Base-by-base conservation (phyloP, 53 echinoderm and acorn worm genomes). In the Apostichopus leukothele region DNA sequence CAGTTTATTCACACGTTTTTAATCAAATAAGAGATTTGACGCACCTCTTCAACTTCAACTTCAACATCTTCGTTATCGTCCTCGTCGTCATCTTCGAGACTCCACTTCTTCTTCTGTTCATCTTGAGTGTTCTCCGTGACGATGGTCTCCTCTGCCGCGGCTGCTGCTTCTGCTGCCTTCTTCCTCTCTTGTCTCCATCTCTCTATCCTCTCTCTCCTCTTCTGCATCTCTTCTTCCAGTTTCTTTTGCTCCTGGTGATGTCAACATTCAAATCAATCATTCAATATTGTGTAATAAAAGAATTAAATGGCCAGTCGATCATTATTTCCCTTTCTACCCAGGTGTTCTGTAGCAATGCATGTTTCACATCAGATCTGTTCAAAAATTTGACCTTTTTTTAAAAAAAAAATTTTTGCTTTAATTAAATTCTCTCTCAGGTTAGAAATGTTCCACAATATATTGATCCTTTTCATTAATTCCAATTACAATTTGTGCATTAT, bases 81-180 rank as follows among this genome's bases (percentile, higher is more conserved):
- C 73, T 97, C 97, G 79, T 94, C 94, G 27, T 97, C 97, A 91
- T 97, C 97, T 74, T 97, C 97, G 16, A 97, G 86, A 74, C 92
- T 97, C 97, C 97, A 97, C 53, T 97, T 95, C 91, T 97, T 97
- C 61, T 89, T 88, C 83, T 88, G 84, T 4, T 76, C 91, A 71
- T 93, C 92, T 9, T 86, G 60, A 83, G 89, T 79, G 8, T 86
- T 83, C 11, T 79, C 61, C 4, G 90, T 88, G 8, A 87, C 53
- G 50, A 90, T 16, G 39, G 39, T 92, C 13, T 13, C 76, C 4
- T 90, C 63, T 50, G 53, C 84, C 1, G 73, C 90, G 5, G 89
- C 86, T 1, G 93, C 88, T 52, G 84, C 74, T 21, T 92, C 94
- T 27, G 57, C 75, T 2, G 95, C 86, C 79, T 93, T 95, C 91